Evolutionary conservation across 2,888 invertebrate species (phyloP), one percentile per base, ranked within the genome.

Genomic region (Meghimatium bilineatum): DNA sequence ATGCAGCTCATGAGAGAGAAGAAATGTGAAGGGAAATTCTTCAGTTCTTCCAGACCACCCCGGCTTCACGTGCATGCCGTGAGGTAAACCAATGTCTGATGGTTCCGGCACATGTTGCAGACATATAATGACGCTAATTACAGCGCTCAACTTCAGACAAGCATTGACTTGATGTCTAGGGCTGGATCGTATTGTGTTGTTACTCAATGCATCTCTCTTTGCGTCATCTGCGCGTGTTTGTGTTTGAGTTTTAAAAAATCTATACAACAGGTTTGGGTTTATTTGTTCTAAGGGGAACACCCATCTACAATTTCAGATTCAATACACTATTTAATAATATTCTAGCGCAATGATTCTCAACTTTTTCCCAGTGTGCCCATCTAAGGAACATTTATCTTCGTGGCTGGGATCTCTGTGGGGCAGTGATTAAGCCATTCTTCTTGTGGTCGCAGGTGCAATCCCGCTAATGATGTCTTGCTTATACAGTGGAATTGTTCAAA

Each of bases 201-300:
- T 67, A 66, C 78, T 78, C 67, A 67, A 67, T 66, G 78, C 49
- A 29, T 38, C 32, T 26, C 66, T 63, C 67, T 14, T 78, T 66
- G 49, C 44, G 38, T 67, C 67, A 29, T 67, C n/a, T n/a, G 0
- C n/a, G 44, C 67, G 32, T 49, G 29, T 66, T 78, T 63, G 29
- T 38, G 44, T 44, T 66, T 32, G 66, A 20, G 67, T 49, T 78
- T 78, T n/a, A 63, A 36, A 72, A 23, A 78, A 78, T 67, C 44
- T 67, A 44, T 29, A 44, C 66, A 32, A 38, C n/a, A 67, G 44
- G 49, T 10, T 32, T 63, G 17, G 29, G 26, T 78, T 63, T 77
- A 77, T 77, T 66, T 67, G 78, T 78, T 38, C n/a, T 67, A 44
- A 44, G 29, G 67, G 49, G 66, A 78, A 78, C 63, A 77, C 38